Conservation (phyloP, 2,797 vertebrate genomes). For the Amblyraja radiata region DNA sequence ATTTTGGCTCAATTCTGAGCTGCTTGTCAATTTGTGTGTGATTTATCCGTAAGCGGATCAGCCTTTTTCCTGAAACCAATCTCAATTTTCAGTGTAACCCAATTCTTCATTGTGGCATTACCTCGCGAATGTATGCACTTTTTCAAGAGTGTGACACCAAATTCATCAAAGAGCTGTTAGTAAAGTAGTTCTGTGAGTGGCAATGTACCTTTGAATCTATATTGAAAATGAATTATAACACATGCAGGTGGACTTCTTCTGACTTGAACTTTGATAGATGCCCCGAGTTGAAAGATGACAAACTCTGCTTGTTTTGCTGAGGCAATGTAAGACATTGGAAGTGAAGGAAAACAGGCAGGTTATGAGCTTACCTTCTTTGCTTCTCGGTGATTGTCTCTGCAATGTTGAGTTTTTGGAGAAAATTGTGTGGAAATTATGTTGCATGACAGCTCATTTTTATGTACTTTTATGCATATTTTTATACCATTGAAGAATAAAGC, state of each 20-base stretch:
- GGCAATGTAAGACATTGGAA: background rate
- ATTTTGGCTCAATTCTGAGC: background rate
- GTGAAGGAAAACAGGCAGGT: background rate
- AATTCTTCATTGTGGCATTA: background rate
- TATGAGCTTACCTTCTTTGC: background rate
- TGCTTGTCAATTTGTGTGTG: background rate
- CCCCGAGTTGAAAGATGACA: background rate
- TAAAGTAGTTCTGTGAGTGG: background rate
- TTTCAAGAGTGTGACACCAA: background rate
- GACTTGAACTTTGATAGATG: background rate
- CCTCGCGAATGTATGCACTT: background rate
- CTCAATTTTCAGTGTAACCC: background rate
- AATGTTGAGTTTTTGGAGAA: too few relatives aligned
- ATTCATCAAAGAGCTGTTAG: background rate
- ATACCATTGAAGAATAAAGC: too few relatives aligned
- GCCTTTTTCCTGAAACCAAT: background rate
- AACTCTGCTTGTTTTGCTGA: background rate
- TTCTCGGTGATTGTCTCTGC: too few relatives aligned
- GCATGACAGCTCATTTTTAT: too few relatives aligned
- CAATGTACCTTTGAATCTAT: background rate
- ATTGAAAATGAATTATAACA: slow-evolving; percentile 18
- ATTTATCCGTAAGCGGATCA: background rate
- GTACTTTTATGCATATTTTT: too few relatives aligned
- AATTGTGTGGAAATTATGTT: too few relatives aligned
- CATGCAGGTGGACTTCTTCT: background rate